Base-by-base conservation (phyloP, 2,888 invertebrate genomes). In the Apeira syringaria region DNA sequence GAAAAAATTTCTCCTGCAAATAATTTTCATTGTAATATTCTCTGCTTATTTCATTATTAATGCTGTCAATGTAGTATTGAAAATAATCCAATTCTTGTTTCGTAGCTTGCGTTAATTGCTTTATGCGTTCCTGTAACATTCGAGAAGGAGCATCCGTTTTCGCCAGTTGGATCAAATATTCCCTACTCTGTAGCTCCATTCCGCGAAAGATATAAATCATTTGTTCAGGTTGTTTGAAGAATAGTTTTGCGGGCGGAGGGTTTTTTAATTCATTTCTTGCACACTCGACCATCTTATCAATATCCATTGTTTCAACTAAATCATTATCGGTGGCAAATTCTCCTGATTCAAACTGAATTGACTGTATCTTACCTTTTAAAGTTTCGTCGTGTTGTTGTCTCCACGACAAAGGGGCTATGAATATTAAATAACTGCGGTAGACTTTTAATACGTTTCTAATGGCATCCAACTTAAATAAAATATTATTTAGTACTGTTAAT, bases 111-210 rank as follows among this genome's bases (percentile, higher is more conserved):
- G 81, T 80, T 10, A 89, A 61, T 54, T 80, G 78, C 42, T 72
- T 81, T 2, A 80, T 82, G 11, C 78, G 74, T 11, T 81, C 76
- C 51, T 68, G 68, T 47, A 89, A 61, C 32, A 73, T 42, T 29
- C 75, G 68, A 51, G 64, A 77, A 5, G 86, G 85, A 6, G 51
- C 73, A 52, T 75, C 80, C 2, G 83, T 87, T 61, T 80, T 85
- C 1, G 88, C 68, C 17, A 84, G 69, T 46, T 89, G 77, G 43
- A 63, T 79, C 41, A 89, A 67, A 64, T 89, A 89, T 64, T 88
- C 87, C 55, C 89, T 73, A 52, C 89, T 89, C 56, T 89, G 89
- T 50, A 88, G 61, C 58, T 89, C 88, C 86, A 88, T 86, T 6
- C 75, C 73, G 28, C 83, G 74, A 52, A 89, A 89, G 47, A 87